These are phyloP conservation scores for Acronicta leporina DNA, from an alignment of 2,888 invertebrate genomes.

Conservation along the genomic window DNA sequence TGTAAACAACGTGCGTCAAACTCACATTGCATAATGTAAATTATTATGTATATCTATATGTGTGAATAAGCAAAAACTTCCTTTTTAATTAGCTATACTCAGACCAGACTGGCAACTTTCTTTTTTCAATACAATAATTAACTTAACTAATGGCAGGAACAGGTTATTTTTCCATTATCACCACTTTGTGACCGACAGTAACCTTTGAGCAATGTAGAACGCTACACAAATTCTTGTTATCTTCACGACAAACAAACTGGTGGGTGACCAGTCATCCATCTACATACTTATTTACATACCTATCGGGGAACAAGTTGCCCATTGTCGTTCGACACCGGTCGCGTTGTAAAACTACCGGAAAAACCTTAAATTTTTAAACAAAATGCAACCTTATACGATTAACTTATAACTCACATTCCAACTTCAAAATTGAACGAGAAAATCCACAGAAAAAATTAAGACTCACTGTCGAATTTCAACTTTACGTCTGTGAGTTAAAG, in stretches of 20 bases:
- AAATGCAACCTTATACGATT: constrained; percentile 58
- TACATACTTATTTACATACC: constrained; percentile 84
- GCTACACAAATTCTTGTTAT: constrained; percentile 66
- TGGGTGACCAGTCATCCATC: constrained; percentile 86
- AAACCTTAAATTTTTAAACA: constrained; percentile 62
- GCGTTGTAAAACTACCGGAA: constrained; percentile 83
- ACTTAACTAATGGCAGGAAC: constrained; percentile 2
- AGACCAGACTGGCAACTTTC: constrained; percentile 2
- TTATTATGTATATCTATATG: too few relatives aligned
- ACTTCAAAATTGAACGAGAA: constrained; percentile 56
- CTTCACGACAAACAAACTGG: constrained; percentile 67
- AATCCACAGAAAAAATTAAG: constrained; percentile 66
- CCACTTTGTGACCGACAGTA: constrained; percentile 56
- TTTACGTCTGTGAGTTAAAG: constrained; percentile 19
- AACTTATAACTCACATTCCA: constrained; percentile 47
- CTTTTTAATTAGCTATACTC: not conserved
- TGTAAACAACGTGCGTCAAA: too few relatives aligned
- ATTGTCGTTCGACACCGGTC: constrained; percentile 78
- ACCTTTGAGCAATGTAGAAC: constrained; percentile 52
- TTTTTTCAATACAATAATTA: constrained; percentile 2
- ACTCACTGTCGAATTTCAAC: constrained; percentile 41
- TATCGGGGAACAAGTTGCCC: constrained; percentile 85
- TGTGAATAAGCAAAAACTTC: not conserved
- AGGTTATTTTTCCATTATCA: constrained; percentile 47
- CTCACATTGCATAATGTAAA: too few relatives aligned